Evolutionary conservation across 2,797 vertebrate genomes (phyloP), one percentile per base, ranked within the genome.

Genomic region (Ctenochaetus hawaiiensis): DNA sequence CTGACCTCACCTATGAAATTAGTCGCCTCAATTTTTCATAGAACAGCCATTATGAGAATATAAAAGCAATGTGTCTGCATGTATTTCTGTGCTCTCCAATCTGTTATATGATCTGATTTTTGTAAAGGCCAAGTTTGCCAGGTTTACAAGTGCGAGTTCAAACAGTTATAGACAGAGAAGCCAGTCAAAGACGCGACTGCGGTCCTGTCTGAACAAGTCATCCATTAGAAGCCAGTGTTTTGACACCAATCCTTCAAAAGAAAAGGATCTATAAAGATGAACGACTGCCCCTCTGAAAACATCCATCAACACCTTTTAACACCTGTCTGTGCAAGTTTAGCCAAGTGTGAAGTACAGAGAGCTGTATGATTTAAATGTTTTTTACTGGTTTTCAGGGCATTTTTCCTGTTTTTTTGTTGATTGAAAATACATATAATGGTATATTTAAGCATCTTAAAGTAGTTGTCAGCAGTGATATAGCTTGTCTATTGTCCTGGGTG

Each of bases 251-350:
- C 88, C 81, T 85, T 92, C 89, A 89, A 90, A 90, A 93, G 87
- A 92, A 87, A 89, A 77, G 72, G 83, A 86, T 91, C 87, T 80
- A 87, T 88, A 84, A 93, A 91, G 89, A 93, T 89, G 84, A 91
- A 92, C 57, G 83, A 84, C 82, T 80, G 81, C 56, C 71, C 72
- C 79, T 84, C 75, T 77, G 68, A 91, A 88, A 82, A 77, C 87
- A 93, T 95, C 93, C 85, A 93, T 95, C 92, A 93, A 78, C 93
- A 90, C 77, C 83, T 78, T 87, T 87, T 84, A 85, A 83, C 85
- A 85, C 89, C 79, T 91, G 94, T 87, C 91, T 89, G 80, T 90
- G 85, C 91, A 92, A 14, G 87, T 90, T 84, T 52, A 81, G 71
- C 67, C 58, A 13, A 51, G 70, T 76, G 30, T 75, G 56, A 77